Conservation (phyloP, 2,888 invertebrate genomes). For the Erynnis tages region DNA sequence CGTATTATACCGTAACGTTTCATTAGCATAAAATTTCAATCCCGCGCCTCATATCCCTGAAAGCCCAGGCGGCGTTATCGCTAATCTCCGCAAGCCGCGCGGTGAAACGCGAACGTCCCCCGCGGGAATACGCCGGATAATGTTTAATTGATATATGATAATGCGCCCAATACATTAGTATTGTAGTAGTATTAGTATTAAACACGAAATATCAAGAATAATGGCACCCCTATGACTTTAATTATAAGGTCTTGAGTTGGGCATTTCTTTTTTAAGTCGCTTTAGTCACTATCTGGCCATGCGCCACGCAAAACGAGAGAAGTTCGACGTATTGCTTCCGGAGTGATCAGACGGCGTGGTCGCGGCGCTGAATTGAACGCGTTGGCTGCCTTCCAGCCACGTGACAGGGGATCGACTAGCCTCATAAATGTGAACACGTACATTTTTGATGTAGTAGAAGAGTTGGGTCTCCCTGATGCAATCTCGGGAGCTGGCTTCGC, state of each 20-base stretch:
- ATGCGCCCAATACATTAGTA: background rate
- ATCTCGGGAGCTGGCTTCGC: no score
- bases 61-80: conserved; percentile 21
- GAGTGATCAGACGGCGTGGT: background rate
- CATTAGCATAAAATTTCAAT: conserved; percentile 23
- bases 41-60: conserved; percentile 4
- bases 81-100: conserved; percentile 20
- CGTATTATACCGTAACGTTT: background rate
- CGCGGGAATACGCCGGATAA: conserved; percentile 4
- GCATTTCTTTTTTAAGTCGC: no score
- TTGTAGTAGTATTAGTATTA: no score
- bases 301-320: conserved; percentile 9
- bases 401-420: conserved; percentile 5
- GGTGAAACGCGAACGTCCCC: conserved; percentile 6
- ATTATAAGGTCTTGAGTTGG: no score
- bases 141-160: conserved; percentile 11
- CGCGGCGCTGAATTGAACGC: conserved; percentile 5
- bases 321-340: conserved; percentile 16
- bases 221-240: no score
- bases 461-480: no score
- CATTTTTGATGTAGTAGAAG: no score
- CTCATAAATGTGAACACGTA: conserved; percentile 5
- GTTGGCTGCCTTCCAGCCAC: conserved; percentile 21
- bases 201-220: no score
- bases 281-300: background rate